phyloP scores from a whole-genome alignment of 2,113 vertebrate genomes.

The Fulmarus glacialis region DNA sequence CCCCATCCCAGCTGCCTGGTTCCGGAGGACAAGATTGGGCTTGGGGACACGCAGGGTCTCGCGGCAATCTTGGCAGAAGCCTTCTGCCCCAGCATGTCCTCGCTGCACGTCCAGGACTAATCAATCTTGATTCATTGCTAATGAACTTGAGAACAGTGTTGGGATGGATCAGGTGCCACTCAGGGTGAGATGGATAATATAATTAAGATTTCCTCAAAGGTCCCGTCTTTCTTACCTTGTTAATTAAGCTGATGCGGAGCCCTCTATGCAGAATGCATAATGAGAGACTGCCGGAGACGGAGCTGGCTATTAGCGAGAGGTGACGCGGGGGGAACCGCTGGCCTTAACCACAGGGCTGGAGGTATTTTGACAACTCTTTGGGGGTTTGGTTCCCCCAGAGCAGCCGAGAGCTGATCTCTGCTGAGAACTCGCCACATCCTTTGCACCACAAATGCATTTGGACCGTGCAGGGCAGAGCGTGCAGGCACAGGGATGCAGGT shows the following conservation, averaged over 20 bases:
- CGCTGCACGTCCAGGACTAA: neutral
- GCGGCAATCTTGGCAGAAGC: accelerated
- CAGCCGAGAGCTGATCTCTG: neutral
- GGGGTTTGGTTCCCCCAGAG: neutral
- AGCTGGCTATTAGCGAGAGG: neutral
- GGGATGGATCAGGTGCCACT: slow-evolving; percentile 61
- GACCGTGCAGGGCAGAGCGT: accelerated
- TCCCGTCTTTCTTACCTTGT: slow-evolving; percentile 59
- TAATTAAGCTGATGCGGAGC: slow-evolving; percentile 62
- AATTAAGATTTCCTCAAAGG: slow-evolving; percentile 67
- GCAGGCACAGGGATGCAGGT: neutral
- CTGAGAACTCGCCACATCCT: neutral
- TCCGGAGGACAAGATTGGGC: neutral
- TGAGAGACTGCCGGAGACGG: neutral
- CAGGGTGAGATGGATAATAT: slow-evolving; percentile 66
- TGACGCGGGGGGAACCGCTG: neutral
- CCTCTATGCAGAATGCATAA: slow-evolving; percentile 14
- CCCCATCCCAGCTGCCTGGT: neutral
- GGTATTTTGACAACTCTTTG: neutral
- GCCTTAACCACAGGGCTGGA: neutral
- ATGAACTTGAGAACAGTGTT: slow-evolving; percentile 50
- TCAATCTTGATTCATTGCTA: slow-evolving; percentile 58
- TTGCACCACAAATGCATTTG: neutral
- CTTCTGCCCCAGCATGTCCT: neutral
- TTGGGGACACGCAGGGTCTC: neutral